These are phyloP conservation scores for Thecophora atra DNA, from an alignment of 2,888 invertebrate species.

Conservation along the genomic window DNA sequence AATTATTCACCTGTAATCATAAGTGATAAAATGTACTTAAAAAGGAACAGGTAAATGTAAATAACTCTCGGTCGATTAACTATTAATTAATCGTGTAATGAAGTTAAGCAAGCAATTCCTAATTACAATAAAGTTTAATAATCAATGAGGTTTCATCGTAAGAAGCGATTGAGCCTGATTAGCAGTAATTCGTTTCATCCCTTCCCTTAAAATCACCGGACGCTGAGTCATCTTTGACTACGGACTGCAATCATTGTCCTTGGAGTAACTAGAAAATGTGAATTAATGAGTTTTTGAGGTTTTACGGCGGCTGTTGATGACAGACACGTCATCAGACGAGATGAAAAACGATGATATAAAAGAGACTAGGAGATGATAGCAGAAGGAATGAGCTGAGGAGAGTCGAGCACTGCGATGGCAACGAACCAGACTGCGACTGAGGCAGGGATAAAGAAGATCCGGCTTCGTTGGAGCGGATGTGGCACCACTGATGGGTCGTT, in stretches of 20 bases:
- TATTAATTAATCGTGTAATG: too few species aligned
- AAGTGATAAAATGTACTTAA: too few species aligned
- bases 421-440: neutral
- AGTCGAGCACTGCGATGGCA: neutral
- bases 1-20: too few species aligned
- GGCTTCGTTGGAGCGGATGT: constrained; percentile 3
- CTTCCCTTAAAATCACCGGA: too few species aligned
- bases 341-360: neutral
- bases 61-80: too few species aligned
- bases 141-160: too few species aligned
- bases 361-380: neutral
- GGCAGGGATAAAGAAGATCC: neutral
- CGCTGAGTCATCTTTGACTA: neutral
- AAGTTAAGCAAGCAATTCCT: too few species aligned
- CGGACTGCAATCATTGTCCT: neutral
- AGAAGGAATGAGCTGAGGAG: constrained; percentile 3
- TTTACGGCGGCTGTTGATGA: constrained; percentile 38
- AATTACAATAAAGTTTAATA: too few species aligned
- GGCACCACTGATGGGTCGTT: constrained; percentile 28
- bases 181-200: too few species aligned
- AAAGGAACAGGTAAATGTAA: too few species aligned
- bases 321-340: neutral
- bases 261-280: constrained; percentile 38
- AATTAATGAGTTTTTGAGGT: constrained; percentile 50
- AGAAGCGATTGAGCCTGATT: too few species aligned